Percentiles rank a stretch among this genome's conserved stretches.
Evolutionary conservation across 2,113 vertebrate genomes (phyloP).

Genomic region (Xenopus tropicalis): UCB_Xtro_10.0 CM004444.2:88233501-88234000

Average conservation of each 20-base stretch:
- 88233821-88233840: constrained; percentile 10
- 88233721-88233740: neutral
- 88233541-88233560: neutral
- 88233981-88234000: neutral
- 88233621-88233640: neutral
- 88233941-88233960: too few relatives aligned
- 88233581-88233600: neutral
- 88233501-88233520: too few relatives aligned
- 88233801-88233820: constrained; percentile 24
- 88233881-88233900: constrained; percentile 9
- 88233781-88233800: constrained; percentile 37
- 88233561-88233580: neutral
- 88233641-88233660: too few relatives aligned
- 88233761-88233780: constrained; percentile 27
- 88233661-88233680: neutral
- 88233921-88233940: too few relatives aligned
- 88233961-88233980: too few relatives aligned
- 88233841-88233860: constrained; percentile 25
- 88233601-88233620: neutral
- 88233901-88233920: neutral
- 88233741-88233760: constrained; percentile 3
- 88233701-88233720: neutral
- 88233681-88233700: neutral
- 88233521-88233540: too few relatives aligned
- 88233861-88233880: constrained; percentile 36